Conservation (phyloP, 1,140 invertebrate species). For the Temnothorax longispinosus region DNA sequence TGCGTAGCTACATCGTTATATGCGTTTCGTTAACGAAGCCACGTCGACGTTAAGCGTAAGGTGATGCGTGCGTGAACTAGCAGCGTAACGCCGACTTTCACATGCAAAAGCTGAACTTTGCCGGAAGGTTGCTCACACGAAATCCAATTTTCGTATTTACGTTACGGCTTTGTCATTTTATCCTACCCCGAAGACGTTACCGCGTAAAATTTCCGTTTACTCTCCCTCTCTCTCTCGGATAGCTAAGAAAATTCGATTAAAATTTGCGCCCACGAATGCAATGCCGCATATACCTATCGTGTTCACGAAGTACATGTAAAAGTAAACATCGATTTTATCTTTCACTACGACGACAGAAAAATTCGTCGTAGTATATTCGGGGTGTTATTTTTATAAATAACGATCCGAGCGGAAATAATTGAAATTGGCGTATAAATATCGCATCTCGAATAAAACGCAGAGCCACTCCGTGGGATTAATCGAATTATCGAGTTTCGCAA, state of each 20-base stretch:
- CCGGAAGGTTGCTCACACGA: conserved; percentile 39
- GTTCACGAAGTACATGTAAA: not conserved
- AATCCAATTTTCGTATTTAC: conserved; percentile 45
- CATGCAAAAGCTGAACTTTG: conserved; percentile 58
- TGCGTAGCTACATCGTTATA: conserved; percentile 15
- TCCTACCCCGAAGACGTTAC: conserved; percentile 6
- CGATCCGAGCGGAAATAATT: not conserved
- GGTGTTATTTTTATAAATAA: not conserved
- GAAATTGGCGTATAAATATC: conserved; percentile 40
- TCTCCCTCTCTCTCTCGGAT: not conserved
- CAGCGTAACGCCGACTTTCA: conserved; percentile 37
- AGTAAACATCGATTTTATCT: not conserved
- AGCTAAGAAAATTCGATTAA: not conserved
- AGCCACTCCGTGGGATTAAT: conserved; percentile 56
- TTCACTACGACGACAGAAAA: not conserved
- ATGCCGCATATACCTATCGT: not conserved
- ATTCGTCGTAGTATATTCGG: not conserved
- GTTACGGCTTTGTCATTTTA: conserved; percentile 21
- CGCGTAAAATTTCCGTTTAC: conserved; percentile 27
- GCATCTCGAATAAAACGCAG: not conserved
- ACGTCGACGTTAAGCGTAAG: conserved; percentile 55
- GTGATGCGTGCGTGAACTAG: conserved; percentile 43
- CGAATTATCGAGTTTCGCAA: conserved; percentile 73
- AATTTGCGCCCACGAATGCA: conserved; percentile 24
- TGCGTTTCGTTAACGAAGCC: conserved; percentile 45